Percentiles rank a stretch among this genome's conserved stretches.
Evolutionary conservation across 2,797 vertebrate species (phyloP).

Genomic region (Neosalanx taihuensis): DNA sequence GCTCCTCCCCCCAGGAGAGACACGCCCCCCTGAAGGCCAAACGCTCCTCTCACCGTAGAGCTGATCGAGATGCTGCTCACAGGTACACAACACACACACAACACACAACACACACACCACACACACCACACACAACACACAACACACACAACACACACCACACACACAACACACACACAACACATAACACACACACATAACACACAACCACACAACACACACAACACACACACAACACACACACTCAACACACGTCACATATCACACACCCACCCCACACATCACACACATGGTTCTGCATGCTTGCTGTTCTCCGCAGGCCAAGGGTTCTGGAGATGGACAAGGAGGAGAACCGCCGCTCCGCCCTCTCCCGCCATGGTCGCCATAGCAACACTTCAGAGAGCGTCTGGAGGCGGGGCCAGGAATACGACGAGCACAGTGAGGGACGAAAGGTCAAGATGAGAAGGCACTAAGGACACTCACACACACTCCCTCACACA

Average conservation of each 20-base stretch:
- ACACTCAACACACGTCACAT: not conserved
- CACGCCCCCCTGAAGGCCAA: conserved; percentile 87
- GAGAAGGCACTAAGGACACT: conserved; percentile 85
- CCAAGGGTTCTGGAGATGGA: conserved; percentile 98
- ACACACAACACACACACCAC: not conserved
- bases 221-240: not conserved
- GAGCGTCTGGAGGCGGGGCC: conserved; percentile 89
- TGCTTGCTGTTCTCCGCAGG: conserved; percentile 59
- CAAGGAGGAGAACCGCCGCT: conserved; percentile 95
- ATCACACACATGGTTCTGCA: not conserved
- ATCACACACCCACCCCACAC: not conserved
- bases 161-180: not conserved
- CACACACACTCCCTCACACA: conserved; percentile 1
- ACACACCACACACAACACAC: not conserved
- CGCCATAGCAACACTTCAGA: conserved; percentile 83
- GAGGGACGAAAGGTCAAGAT: conserved; percentile 92
- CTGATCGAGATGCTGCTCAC: conserved; percentile 93
- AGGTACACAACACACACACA: conserved; percentile 72
- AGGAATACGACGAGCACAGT: conserved; percentile 77
- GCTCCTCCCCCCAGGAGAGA: conserved; percentile 74
- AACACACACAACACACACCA: not conserved
- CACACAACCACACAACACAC: conserved; percentile 3
- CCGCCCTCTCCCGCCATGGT: conserved; percentile 67
- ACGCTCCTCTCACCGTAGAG: conserved; percentile 92
- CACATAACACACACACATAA: conserved; percentile 15